Evolutionary conservation across 2,113 vertebrate genomes (phyloP).

Genomic region (Isurus oxyrinchus): DNA sequence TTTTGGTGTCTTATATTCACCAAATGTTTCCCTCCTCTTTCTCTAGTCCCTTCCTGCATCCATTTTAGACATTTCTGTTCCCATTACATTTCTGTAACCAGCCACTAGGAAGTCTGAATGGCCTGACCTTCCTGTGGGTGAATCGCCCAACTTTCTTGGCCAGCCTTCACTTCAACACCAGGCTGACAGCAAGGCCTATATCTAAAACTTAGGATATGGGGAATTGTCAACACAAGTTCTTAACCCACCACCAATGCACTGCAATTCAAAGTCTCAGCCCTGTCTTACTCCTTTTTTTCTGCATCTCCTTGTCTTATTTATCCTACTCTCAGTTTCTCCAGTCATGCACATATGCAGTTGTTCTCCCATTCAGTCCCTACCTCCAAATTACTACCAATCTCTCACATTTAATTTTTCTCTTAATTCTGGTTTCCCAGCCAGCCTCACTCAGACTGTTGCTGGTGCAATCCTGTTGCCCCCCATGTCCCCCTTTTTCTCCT

Average conservation of each 20-base stretch:
- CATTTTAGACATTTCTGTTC: neutral
- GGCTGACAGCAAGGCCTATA: neutral
- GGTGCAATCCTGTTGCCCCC: neutral
- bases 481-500: neutral
- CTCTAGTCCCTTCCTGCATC: neutral
- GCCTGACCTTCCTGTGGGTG: neutral
- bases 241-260: neutral
- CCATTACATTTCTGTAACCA: neutral
- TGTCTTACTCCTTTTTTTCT: neutral
- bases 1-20: neutral
- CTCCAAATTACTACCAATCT: neutral
- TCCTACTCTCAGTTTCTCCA: neutral
- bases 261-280: neutral
- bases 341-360: neutral
- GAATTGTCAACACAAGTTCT: neutral
- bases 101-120: neutral
- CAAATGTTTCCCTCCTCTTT: too few relatives aligned
- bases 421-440: constrained; percentile 48
- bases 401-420: constrained; percentile 30
- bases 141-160: neutral
- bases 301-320: neutral
- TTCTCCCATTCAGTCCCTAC: neutral
- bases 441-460: constrained; percentile 38
- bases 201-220: neutral
- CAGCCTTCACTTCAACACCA: neutral